Conservation (phyloP, 2,113 vertebrate genomes). For the Struthio camelus region DNA sequence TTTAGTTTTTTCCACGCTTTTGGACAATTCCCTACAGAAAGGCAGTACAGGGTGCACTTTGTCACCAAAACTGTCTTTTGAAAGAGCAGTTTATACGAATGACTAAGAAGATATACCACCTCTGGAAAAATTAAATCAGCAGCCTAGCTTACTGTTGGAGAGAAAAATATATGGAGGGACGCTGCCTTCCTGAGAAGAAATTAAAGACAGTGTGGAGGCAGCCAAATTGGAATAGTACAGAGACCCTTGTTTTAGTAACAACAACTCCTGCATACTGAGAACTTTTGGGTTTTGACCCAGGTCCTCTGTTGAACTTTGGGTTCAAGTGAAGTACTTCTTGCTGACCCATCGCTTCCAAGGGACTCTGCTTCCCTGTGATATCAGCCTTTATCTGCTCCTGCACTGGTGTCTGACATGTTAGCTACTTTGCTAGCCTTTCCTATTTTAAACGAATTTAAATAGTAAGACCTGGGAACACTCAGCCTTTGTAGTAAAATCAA, state of each 20-base stretch:
- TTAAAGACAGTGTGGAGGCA: background rate
- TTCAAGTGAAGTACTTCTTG: background rate
- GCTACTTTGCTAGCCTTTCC: background rate
- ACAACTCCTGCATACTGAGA: background rate
- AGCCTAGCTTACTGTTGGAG: background rate
- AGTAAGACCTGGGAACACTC: background rate
- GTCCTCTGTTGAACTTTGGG: background rate
- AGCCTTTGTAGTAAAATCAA: background rate
- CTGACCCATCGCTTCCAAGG: background rate
- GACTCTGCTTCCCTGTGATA: background rate
- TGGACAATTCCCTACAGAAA: background rate
- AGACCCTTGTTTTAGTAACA: background rate
- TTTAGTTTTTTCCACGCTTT: background rate
- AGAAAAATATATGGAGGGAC: constrained; percentile 11
- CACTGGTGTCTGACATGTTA: background rate
- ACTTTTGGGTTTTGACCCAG: background rate
- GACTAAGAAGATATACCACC: constrained; percentile 7
- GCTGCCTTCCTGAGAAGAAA: constrained; percentile 12
- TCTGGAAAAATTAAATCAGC: constrained; percentile 50
- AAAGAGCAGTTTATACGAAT: background rate
- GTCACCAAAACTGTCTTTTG: background rate
- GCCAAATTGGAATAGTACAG: background rate
- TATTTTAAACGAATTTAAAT: background rate
- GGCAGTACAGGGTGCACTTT: background rate
- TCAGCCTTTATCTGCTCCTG: background rate